Conservation (phyloP, 2,797 vertebrate genomes). For the Rhabdophis nuchalis region DNA sequence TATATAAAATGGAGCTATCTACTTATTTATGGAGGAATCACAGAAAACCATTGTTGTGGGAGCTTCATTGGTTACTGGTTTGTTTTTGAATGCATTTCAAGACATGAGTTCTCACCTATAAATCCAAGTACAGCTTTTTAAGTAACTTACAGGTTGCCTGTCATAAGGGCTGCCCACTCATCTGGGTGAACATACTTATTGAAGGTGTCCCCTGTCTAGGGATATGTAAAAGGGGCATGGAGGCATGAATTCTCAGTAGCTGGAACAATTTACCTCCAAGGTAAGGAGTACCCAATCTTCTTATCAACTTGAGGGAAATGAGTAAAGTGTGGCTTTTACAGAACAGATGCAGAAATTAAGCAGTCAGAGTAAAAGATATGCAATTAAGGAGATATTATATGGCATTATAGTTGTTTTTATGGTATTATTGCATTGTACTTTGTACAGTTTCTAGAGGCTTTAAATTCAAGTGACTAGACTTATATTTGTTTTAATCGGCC, state of each 20-base stretch:
- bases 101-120: neutral
- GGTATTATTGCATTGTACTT: neutral
- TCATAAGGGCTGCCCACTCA: neutral
- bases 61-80: neutral
- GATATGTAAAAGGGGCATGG: neutral
- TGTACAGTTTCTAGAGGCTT: neutral
- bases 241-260: neutral
- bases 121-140: neutral
- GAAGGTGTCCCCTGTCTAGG: neutral
- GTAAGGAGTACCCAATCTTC: neutral
- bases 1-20: neutral
- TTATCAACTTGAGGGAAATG: neutral
- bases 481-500: no score
- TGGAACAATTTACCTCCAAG: neutral
- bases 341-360: neutral
- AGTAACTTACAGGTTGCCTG: neutral
- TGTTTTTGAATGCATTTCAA: neutral
- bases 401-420: neutral
- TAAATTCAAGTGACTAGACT: neutral
- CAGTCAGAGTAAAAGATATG: neutral
- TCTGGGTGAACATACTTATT: neutral
- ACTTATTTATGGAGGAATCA: neutral
- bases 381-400: neutral
- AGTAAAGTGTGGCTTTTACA: neutral
- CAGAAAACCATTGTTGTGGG: neutral